These are phyloP conservation scores for Clamator glandarius DNA, from an alignment of 2,797 vertebrate genomes.

Conservation along the genomic window DNA sequence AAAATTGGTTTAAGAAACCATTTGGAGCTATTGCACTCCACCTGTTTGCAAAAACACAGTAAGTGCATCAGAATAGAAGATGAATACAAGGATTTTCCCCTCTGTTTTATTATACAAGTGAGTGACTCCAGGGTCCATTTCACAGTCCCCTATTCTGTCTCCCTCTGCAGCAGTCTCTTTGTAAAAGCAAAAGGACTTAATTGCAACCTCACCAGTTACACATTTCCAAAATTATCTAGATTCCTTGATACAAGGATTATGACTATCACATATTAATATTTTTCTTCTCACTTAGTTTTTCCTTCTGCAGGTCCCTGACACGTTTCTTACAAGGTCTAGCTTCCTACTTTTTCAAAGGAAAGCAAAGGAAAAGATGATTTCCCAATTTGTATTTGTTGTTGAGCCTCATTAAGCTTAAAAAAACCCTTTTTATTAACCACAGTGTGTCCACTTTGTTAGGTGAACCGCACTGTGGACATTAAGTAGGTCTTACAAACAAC, in stretches of 20 bases:
- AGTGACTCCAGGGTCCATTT: neutral
- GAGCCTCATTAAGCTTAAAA: neutral
- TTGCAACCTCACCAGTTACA: neutral
- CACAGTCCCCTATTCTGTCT: neutral
- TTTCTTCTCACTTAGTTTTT: neutral
- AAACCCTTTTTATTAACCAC: constrained; percentile 12
- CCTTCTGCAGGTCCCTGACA: neutral
- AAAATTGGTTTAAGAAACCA: constrained; percentile 21
- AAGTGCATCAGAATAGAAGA: constrained; percentile 25
- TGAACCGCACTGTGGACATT: constrained; percentile 8
- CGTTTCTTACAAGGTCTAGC: neutral
- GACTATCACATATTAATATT: neutral
- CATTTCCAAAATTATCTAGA: neutral
- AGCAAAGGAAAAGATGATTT: neutral
- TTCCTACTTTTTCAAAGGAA: neutral
- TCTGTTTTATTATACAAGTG: constrained; percentile 25
- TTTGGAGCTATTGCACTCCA: neutral
- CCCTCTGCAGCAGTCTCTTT: neutral
- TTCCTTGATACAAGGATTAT: neutral
- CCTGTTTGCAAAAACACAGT: constrained; percentile 5
- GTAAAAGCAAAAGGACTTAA: neutral
- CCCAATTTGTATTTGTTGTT: neutral
- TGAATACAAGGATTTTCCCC: neutral
- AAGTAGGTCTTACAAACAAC: constrained; percentile 36
- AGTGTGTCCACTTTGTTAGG: neutral